phyloP scores from a whole-genome alignment of 1,140 invertebrate genomes.

The Pseudomyrmex cubaensis region DNA sequence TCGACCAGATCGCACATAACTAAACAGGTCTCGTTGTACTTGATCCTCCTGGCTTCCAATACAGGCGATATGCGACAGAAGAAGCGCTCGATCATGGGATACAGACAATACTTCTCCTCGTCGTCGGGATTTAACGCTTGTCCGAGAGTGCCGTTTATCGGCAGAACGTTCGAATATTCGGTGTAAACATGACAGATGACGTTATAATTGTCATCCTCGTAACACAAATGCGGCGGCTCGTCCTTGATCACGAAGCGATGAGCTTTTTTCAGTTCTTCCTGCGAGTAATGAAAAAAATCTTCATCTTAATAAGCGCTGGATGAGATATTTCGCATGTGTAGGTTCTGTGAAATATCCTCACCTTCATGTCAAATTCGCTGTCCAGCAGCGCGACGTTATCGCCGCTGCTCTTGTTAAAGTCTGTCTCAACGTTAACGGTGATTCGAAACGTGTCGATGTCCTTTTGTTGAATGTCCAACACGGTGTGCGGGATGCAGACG shows the following conservation, averaged over 20 bases:
- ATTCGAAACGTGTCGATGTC: constrained; percentile 17
- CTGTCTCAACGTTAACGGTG: constrained; percentile 12
- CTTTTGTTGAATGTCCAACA: constrained; percentile 27
- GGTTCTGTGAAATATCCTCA: background rate
- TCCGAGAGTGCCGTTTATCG: constrained; percentile 85
- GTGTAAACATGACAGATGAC: constrained; percentile 88
- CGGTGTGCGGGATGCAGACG: constrained; percentile 82
- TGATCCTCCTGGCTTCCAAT: constrained; percentile 78
- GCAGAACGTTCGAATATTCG: constrained; percentile 84
- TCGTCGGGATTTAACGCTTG: constrained; percentile 83
- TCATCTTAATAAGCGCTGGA: too few relatives aligned
- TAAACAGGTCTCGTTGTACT: constrained; percentile 84
- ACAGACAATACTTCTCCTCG: constrained; percentile 85
- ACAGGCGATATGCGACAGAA: constrained; percentile 86
- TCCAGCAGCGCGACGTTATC: constrained; percentile 77
- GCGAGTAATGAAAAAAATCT: constrained; percentile 7
- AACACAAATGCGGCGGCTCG: constrained; percentile 88
- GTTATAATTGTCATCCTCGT: constrained; percentile 83
- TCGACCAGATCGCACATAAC: constrained; percentile 89
- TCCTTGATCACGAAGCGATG: constrained; percentile 64
- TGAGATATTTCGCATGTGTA: too few relatives aligned
- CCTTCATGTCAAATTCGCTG: constrained; percentile 61
- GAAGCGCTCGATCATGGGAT: constrained; percentile 86
- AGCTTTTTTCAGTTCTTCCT: constrained; percentile 61
- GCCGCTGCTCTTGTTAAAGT: constrained; percentile 72